These are phyloP conservation scores for Oostethus manadensis DNA, from an alignment of 2,113 vertebrate genomes.

Conservation along the genomic window DNA sequence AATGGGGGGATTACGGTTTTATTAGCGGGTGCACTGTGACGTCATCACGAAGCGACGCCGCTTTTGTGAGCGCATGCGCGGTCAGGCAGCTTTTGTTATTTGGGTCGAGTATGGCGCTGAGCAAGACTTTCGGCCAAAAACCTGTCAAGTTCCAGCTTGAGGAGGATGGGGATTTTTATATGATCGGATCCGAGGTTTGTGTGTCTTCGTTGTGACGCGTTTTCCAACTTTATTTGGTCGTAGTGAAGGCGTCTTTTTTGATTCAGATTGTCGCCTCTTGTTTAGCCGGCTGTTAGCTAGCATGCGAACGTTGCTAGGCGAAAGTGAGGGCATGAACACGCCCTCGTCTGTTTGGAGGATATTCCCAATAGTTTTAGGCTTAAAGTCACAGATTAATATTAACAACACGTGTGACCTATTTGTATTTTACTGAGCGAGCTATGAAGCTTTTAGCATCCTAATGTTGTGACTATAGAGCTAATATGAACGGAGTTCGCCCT, in stretches of 20 bases:
- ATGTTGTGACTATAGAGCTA: not conserved
- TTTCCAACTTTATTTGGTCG: not conserved
- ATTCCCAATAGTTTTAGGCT: not conserved
- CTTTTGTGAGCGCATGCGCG: conserved; percentile 40
- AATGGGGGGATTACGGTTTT: too few species aligned
- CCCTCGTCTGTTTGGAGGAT: conserved; percentile 26
- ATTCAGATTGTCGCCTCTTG: not conserved
- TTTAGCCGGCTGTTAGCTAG: conserved; percentile 3
- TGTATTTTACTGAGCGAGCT: not conserved
- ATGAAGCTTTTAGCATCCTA: not conserved
- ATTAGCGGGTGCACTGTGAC: not conserved
- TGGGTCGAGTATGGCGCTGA: conserved; percentile 85
- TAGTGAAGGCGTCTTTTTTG: not conserved
- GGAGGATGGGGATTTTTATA: conserved; percentile 89
- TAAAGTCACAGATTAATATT: not conserved
- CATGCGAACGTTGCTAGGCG: conserved; percentile 11
- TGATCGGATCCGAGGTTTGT: conserved; percentile 91
- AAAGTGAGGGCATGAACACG: not conserved
- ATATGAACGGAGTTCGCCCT: not conserved
- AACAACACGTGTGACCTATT: not conserved
- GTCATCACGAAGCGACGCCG: conserved; percentile 33
- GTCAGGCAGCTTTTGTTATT: conserved; percentile 57
- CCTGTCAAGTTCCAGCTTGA: conserved; percentile 93
- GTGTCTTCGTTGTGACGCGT: not conserved
- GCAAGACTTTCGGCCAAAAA: conserved; percentile 93